phyloP scores from a whole-genome alignment of 2,888 invertebrate genomes.

The Tortricodes alternella region DNA sequence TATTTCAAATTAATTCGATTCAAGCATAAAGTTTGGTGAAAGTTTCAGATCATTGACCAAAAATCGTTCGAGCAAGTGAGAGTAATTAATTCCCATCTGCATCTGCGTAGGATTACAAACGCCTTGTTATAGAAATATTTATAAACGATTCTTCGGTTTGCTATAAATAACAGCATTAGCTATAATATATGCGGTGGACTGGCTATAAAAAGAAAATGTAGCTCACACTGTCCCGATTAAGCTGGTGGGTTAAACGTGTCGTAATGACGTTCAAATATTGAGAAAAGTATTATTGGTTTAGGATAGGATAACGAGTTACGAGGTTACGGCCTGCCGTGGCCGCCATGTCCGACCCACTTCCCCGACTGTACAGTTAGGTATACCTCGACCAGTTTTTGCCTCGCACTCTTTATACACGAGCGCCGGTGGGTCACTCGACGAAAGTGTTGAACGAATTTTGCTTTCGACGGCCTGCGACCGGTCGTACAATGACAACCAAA shows the following conservation, averaged over 20 bases:
- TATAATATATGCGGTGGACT: background rate
- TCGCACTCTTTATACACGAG: constrained; percentile 58
- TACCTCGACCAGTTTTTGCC: constrained; percentile 65
- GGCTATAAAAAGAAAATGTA: constrained; percentile 9
- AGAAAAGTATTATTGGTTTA: constrained; percentile 29
- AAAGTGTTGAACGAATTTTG: constrained; percentile 80
- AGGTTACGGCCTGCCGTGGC: constrained; percentile 37
- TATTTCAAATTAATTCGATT: constrained; percentile 21
- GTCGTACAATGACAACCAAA: constrained; percentile 52
- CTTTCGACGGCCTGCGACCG: constrained; percentile 66
- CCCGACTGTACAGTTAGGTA: constrained; percentile 65
- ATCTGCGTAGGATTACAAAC: constrained; percentile 3
- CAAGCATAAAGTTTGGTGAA: constrained; percentile 24
- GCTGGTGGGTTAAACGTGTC: background rate
- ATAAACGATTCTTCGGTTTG: no score
- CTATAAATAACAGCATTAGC: background rate
- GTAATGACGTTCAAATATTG: constrained; percentile 10
- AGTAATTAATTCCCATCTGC: constrained; percentile 25
- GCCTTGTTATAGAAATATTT: no score
- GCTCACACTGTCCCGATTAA: constrained; percentile 23
- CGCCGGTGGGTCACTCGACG: constrained; percentile 67
- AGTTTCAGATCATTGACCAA: constrained; percentile 31
- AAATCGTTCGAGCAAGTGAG: constrained; percentile 13
- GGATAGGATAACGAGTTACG: constrained; percentile 31
- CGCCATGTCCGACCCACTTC: constrained; percentile 60